phyloP scores from a whole-genome alignment of 2,113 vertebrate species.

The Pachypanchax playfairii region DNA sequence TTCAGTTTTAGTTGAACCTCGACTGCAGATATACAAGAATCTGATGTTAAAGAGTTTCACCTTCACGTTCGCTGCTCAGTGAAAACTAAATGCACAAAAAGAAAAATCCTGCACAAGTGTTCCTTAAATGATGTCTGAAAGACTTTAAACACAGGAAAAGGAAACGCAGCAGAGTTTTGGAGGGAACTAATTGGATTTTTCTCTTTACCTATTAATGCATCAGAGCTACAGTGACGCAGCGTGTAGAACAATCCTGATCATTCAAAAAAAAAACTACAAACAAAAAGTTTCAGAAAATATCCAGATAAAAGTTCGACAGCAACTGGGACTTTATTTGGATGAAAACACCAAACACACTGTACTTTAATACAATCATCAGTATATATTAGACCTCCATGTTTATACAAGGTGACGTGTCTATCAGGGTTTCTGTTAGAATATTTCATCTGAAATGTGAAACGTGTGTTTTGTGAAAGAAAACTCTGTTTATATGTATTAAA shows the following conservation, averaged over 20 bases:
- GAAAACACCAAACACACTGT: no score
- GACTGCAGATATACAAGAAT: neutral
- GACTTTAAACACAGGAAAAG: neutral
- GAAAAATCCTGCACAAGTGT: neutral
- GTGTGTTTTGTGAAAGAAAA: neutral
- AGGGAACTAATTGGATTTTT: neutral
- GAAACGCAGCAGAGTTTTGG: neutral
- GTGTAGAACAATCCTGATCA: neutral
- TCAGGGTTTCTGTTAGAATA: neutral
- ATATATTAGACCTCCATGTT: neutral
- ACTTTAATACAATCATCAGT: no score
- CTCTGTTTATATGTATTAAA: neutral
- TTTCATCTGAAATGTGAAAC: constrained; percentile 4
- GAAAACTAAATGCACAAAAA: neutral
- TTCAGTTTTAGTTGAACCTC: neutral
- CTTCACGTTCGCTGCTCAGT: neutral
- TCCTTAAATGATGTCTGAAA: neutral
- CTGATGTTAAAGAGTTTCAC: neutral
- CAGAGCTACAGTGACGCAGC: neutral
- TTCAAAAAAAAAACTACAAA: neutral
- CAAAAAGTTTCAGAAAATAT: neutral
- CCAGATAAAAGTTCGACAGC: neutral
- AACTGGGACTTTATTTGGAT: no score
- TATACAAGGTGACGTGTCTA: neutral
- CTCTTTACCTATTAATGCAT: neutral